phyloP scores from a whole-genome alignment of 2,888 invertebrate species.

The Dasysyrphus albostriatus region DNA sequence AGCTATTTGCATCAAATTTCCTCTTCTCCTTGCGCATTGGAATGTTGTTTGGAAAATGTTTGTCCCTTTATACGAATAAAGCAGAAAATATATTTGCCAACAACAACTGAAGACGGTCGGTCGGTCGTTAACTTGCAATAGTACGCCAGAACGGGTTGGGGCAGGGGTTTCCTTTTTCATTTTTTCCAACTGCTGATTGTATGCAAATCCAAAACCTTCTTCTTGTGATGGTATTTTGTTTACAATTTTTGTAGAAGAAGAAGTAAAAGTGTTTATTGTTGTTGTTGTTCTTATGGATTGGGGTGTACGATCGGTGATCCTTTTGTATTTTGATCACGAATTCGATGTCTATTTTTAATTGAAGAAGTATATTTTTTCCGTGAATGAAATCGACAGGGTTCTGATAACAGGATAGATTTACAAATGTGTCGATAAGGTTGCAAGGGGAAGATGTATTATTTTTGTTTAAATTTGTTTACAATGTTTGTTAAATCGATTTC shows the following conservation, averaged over 20 bases:
- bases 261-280: slow-evolving; percentile 32
- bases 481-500: too few species aligned
- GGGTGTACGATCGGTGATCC: slow-evolving; percentile 19
- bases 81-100: too few species aligned
- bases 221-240: slow-evolving; percentile 56
- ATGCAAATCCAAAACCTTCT: slow-evolving; percentile 54
- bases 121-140: slow-evolving; percentile 46
- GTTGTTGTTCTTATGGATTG: not conserved
- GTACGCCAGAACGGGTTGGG: slow-evolving; percentile 4
- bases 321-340: slow-evolving; percentile 52
- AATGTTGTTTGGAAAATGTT: slow-evolving; percentile 68
- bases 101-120: not conserved
- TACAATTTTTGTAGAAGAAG: slow-evolving; percentile 31
- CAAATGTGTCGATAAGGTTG: too few species aligned
- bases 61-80: slow-evolving; percentile 12
- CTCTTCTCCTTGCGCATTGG: slow-evolving; percentile 56
- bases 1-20: slow-evolving; percentile 74
- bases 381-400: slow-evolving; percentile 42
- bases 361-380: slow-evolving; percentile 15
- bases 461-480: too few species aligned
- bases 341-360: slow-evolving; percentile 49
- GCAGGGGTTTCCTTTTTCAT: slow-evolving; percentile 49
- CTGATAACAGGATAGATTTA: slow-evolving; percentile 1
- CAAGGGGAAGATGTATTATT: too few species aligned
- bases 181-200: slow-evolving; percentile 17